Conservation (phyloP, 2,797 vertebrate species). For the Sebastes oblongus region DNA sequence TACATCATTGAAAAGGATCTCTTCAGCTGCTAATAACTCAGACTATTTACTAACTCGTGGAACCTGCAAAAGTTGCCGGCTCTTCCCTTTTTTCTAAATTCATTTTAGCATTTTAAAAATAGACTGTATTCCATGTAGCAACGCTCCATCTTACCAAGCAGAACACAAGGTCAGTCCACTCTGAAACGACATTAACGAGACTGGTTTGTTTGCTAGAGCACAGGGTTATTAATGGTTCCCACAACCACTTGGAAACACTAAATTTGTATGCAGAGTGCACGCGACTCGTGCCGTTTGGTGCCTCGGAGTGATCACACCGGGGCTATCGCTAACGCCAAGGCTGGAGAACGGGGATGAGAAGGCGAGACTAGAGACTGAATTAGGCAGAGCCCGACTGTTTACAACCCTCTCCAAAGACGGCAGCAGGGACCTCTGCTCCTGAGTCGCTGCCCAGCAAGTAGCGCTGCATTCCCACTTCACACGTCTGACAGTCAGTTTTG, state of each 20-base stretch:
- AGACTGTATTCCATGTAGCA: conserved; percentile 80
- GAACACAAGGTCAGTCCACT: conserved; percentile 49
- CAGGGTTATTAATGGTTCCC: conserved; percentile 48
- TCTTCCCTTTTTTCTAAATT: conserved; percentile 66
- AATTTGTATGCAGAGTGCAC: conserved; percentile 40
- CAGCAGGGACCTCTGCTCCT: conserved; percentile 29
- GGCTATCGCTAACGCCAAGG: conserved; percentile 10
- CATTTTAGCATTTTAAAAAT: conserved; percentile 72
- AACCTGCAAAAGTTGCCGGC: conserved; percentile 63
- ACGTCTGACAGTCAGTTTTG: conserved; percentile 53
- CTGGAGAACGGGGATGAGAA: conserved; percentile 27
- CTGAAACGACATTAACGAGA: conserved; percentile 46
- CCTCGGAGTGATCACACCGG: not conserved
- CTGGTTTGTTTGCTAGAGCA: conserved; percentile 36
- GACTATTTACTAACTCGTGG: conserved; percentile 78
- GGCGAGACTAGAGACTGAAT: conserved; percentile 36
- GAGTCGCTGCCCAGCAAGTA: conserved; percentile 36
- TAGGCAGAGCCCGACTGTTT: conserved; percentile 51
- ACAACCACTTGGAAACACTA: conserved; percentile 48
- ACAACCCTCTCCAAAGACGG: conserved; percentile 70
- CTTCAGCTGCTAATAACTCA: conserved; percentile 86
- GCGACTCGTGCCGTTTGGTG: conserved; percentile 25
- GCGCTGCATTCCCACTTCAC: conserved; percentile 57
- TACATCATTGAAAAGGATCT: conserved; percentile 69
- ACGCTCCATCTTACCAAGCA: conserved; percentile 67